These are phyloP conservation scores for Leucania comma DNA, from an alignment of 2,888 invertebrate species.

Conservation along the genomic window DNA sequence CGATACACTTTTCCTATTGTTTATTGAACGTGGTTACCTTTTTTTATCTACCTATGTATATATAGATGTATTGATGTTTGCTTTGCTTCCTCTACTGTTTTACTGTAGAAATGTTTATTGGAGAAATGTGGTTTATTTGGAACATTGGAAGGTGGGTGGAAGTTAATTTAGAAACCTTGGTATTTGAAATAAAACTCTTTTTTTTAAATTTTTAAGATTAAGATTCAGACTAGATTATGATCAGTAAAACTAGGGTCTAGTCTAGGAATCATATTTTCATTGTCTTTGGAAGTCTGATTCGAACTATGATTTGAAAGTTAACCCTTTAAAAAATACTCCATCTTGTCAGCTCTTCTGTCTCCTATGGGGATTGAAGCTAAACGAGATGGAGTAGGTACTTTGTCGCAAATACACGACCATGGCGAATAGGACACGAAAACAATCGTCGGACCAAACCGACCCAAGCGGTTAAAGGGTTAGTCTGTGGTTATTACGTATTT, in stretches of 20 bases:
- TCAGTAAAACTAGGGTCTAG: not conserved
- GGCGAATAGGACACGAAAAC: too few relatives aligned
- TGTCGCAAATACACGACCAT: too few relatives aligned
- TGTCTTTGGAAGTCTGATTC: not conserved
- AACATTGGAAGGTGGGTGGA: not conserved
- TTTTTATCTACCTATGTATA: conserved; percentile 7
- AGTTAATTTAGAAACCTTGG: conserved; percentile 33
- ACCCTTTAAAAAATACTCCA: too few relatives aligned
- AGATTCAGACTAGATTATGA: too few relatives aligned
- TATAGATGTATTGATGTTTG: conserved; percentile 30
- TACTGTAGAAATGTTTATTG: conserved; percentile 16
- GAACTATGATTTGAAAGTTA: not conserved
- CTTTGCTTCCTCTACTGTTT: conserved; percentile 13
- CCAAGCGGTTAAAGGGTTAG: too few relatives aligned
- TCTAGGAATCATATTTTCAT: not conserved
- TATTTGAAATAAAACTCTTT: too few relatives aligned
- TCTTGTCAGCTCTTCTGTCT: too few relatives aligned
- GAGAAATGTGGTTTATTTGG: not conserved
- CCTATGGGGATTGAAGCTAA: too few relatives aligned
- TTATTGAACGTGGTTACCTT: conserved; percentile 55
- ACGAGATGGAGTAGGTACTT: too few relatives aligned
- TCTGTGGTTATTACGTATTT: not conserved
- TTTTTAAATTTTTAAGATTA: too few relatives aligned
- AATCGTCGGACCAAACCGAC: too few relatives aligned
- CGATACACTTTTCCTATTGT: conserved; percentile 62